Conservation (phyloP, 2,113 vertebrate genomes). For the Jacana jacana region DNA sequence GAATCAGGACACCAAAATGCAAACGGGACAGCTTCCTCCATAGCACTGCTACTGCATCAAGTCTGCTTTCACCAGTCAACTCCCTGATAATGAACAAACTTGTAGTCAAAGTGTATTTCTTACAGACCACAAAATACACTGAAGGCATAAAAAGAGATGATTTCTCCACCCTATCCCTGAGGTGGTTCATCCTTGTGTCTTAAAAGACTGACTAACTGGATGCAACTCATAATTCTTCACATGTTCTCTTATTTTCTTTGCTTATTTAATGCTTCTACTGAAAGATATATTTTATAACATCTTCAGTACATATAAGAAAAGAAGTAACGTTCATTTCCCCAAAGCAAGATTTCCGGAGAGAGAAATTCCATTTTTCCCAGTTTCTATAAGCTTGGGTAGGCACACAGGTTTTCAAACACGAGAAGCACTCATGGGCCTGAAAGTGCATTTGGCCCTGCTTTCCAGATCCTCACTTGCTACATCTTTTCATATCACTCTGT, state of each 20-base stretch:
- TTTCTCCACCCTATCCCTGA: accelerated
- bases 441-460: not conserved
- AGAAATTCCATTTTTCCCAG: not conserved
- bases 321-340: not conserved
- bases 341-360: not conserved
- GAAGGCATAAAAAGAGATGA: not conserved
- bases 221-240: not conserved
- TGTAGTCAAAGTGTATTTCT: not conserved
- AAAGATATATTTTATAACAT: not conserved
- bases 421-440: not conserved
- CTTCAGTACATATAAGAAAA: not conserved
- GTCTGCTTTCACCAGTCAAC: not conserved
- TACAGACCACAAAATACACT: not conserved
- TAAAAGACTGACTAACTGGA: not conserved
- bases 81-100: not conserved
- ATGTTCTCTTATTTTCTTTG: not conserved
- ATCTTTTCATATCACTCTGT: not conserved
- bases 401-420: not conserved
- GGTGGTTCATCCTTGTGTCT: accelerated
- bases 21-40: not conserved
- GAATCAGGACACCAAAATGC: not conserved
- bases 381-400: not conserved
- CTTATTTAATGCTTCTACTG: not conserved
- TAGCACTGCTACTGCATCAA: not conserved
- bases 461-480: not conserved